Evolutionary conservation across 2,797 vertebrate species (phyloP), one percentile per base, ranked within the genome.

Genomic region (Hyperoplus immaculatus): DNA sequence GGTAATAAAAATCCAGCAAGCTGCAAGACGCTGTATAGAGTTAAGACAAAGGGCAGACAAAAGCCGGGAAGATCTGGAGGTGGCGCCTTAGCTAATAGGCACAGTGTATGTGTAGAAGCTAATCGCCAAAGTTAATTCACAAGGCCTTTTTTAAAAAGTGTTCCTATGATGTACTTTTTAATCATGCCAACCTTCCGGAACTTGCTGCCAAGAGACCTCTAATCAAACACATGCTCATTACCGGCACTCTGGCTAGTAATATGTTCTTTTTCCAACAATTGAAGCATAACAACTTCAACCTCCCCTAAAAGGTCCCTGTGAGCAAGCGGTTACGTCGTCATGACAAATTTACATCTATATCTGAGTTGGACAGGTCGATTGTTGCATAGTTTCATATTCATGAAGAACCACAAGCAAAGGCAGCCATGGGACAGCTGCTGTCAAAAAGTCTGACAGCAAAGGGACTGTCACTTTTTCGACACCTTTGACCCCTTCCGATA

Each of bases 191-290:
- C 55, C 53, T 50, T 85, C 74, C 69, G 69, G 36, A 56, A 77
- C 43, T 56, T 13, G 13, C 60, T 18, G 80, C 80, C 75, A 78
- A 74, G 60, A 83, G 72, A 90, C 80, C 84, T 87, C 80, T 84
- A 58, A 82, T 60, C 83, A 85, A 80, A 77, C 65, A 81, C 85
- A 82, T 70, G 69, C 85, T 82, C 81, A 88, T 90, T 88, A 83
- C 76, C 65, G 84, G 85, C 80, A 87, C 65, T 76, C 69, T 42
- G 49, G 49, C 83, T 42, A 65, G 74, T 85, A 78, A 89, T 88
- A 86, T 80, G 53, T 14, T 82, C 63, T 80, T 86, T 88, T 88
- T 74, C 60, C 78, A 85, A 89, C 77, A 58, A 82, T 49, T 82
- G 72, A 80, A 79, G 72, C 50, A 21, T 75, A 36, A 64, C 64